A percentile compares a stretch with the other conserved stretches of the same genome.
Conservation (phyloP, 2,113 vertebrate genomes). For the Falcunculus frontatus region DNA sequence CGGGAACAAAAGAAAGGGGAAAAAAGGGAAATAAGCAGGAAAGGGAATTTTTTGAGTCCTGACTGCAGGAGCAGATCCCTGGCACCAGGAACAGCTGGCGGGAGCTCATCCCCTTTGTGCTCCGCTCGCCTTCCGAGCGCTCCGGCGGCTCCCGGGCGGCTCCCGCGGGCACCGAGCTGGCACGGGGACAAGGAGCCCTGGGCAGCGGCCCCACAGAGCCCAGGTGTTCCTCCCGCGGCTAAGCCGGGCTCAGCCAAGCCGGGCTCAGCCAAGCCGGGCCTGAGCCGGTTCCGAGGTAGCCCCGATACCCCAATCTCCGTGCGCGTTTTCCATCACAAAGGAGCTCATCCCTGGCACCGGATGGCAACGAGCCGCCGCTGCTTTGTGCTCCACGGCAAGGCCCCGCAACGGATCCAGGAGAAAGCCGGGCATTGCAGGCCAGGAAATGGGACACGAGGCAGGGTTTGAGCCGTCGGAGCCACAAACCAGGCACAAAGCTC, state of each 20-base stretch:
- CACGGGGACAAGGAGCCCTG: neutral
- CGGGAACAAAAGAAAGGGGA: neutral
- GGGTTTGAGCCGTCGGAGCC: neutral
- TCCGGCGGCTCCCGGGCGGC: neutral
- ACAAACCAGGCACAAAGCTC: accelerated
- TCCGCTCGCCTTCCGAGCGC: neutral
- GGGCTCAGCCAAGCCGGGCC: neutral
- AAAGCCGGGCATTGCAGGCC: neutral
- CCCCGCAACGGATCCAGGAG: neutral
- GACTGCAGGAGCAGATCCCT: neutral
- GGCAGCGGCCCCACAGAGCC: neutral
- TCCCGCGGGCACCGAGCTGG: neutral
- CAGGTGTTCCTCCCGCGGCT: neutral
- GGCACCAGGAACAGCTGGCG: neutral
- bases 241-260: neutral
- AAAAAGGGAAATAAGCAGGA: too few species aligned
- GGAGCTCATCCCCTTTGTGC: neutral
- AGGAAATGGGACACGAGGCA: accelerated
- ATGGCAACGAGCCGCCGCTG: neutral
- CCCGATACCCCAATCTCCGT: too few species aligned
- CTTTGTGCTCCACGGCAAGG: neutral
- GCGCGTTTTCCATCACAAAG: neutral
- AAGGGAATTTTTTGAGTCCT: neutral
- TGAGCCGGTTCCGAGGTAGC: too few species aligned
- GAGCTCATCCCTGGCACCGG: neutral